These are phyloP conservation scores for Luscinia megarhynchos DNA, from an alignment of 2,797 vertebrate genomes.

Conservation along the genomic window DNA sequence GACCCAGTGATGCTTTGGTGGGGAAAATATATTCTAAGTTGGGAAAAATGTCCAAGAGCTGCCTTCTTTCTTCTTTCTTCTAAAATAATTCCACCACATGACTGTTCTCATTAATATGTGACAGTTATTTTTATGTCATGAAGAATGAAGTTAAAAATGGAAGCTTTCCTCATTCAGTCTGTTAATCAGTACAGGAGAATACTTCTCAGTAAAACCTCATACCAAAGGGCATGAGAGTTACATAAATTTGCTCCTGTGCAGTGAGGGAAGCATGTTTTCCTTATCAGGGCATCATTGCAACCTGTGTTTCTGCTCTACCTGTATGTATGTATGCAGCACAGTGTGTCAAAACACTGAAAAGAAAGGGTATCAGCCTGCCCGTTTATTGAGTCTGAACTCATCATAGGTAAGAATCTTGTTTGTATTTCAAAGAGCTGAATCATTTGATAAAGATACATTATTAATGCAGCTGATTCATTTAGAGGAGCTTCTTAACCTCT, in stretches of 20 bases:
- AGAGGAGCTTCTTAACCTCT: background rate
- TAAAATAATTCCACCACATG: background rate
- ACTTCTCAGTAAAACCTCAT: conserved; percentile 57
- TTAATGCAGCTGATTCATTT: background rate
- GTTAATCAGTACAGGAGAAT: conserved; percentile 61
- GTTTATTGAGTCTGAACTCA: background rate
- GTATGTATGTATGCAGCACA: background rate
- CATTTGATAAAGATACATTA: background rate
- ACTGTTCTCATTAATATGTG: conserved; percentile 45
- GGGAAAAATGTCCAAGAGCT: conserved; percentile 33
- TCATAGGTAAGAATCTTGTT: background rate
- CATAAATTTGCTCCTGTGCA: background rate
- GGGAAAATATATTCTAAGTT: conserved; percentile 24
- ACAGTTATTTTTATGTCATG: conserved; percentile 49
- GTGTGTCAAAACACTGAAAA: background rate
- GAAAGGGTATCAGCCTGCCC: background rate
- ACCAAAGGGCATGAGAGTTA: conserved; percentile 28
- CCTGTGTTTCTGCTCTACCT: background rate
- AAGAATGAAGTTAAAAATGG: conserved; percentile 61
- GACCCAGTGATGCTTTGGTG: conserved; percentile 2
- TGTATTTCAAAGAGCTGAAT: background rate
- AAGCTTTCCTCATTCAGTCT: conserved; percentile 61
- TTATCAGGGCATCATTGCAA: background rate
- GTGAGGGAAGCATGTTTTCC: background rate
- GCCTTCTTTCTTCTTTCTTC: conserved; percentile 44